Conservation (phyloP, 2,888 invertebrate species). For the Synergus laeviventris region DNA sequence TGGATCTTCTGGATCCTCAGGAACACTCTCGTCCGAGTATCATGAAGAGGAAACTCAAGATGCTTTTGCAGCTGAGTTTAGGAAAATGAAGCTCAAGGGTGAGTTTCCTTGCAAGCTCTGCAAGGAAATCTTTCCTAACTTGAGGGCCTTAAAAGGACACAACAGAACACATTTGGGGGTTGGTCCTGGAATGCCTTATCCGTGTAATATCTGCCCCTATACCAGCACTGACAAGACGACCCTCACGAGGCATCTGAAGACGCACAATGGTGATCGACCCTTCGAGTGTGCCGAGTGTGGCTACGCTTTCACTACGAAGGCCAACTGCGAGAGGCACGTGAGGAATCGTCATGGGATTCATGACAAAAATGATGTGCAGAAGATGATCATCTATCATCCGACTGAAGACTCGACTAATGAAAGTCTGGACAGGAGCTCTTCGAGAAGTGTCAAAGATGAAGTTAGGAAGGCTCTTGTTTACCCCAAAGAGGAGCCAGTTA, state of each 20-base stretch:
- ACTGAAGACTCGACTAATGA: conserved; percentile 90
- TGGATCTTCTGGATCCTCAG: conserved; percentile 69
- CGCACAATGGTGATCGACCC: conserved; percentile 96
- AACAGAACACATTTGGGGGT: conserved; percentile 90
- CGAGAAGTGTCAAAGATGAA: conserved; percentile 64
- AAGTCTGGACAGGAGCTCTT: conserved; percentile 59
- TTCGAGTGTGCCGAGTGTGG: conserved; percentile 97
- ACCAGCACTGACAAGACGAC: conserved; percentile 94
- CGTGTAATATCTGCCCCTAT: conserved; percentile 95
- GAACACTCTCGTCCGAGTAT: conserved; percentile 71
- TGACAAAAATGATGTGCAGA: conserved; percentile 91
- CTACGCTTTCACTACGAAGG: conserved; percentile 97
- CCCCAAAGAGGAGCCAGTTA: conserved; percentile 59
- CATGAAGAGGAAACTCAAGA: conserved; percentile 87
- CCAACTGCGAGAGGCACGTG: conserved; percentile 96
- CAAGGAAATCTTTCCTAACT: conserved; percentile 89
- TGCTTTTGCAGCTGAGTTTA: conserved; percentile 88
- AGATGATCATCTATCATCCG: conserved; percentile 91
- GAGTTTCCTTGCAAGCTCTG: conserved; percentile 95
- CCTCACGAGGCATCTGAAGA: conserved; percentile 92
- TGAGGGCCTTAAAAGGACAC: conserved; percentile 93
- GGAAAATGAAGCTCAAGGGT: conserved; percentile 92
- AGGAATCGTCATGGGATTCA: conserved; percentile 93
- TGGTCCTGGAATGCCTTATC: conserved; percentile 86
- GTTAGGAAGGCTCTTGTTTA: conserved; percentile 67